Evolutionary conservation across 2,797 vertebrate species (phyloP).

Genomic region (Nannoperca obscura): DNA sequence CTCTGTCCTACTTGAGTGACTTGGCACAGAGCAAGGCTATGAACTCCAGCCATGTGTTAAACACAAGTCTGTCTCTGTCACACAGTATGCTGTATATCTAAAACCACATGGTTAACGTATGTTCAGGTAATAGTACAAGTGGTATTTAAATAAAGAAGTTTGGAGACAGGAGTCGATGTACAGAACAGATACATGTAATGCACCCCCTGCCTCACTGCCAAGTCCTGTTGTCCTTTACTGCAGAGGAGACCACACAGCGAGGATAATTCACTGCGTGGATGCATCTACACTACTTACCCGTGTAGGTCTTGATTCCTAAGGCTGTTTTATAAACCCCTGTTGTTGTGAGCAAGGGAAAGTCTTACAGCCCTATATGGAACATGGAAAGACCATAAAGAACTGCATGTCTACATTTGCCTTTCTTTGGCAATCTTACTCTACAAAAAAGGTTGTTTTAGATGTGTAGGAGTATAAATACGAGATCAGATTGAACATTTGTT

Average conservation of each 20-base stretch:
- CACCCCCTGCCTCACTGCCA: slow-evolving; percentile 46
- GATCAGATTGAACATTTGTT: neutral
- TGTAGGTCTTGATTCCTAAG: slow-evolving; percentile 45
- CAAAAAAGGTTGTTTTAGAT: neutral
- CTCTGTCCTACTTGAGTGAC: slow-evolving; percentile 60
- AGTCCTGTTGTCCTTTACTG: slow-evolving; percentile 52
- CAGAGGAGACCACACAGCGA: slow-evolving; percentile 73
- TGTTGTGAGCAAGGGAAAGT: slow-evolving; percentile 52
- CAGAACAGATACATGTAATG: slow-evolving; percentile 58
- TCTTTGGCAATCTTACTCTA: slow-evolving; percentile 14
- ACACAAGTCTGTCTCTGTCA: slow-evolving; percentile 50
- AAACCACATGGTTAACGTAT: slow-evolving; percentile 62
- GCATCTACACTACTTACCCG: slow-evolving; percentile 38
- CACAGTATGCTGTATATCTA: slow-evolving; percentile 43
- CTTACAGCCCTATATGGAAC: slow-evolving; percentile 17
- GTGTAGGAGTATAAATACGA: neutral
- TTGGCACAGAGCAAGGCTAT: slow-evolving; percentile 58
- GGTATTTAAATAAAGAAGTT: slow-evolving; percentile 48
- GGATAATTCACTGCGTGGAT: slow-evolving; percentile 38
- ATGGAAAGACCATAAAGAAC: slow-evolving; percentile 37
- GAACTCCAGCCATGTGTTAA: slow-evolving; percentile 66
- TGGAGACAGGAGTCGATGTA: slow-evolving; percentile 47
- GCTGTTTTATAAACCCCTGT: slow-evolving; percentile 62
- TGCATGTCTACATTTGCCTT: slow-evolving; percentile 10
- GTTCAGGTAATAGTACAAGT: slow-evolving; percentile 48